A percentile compares a stretch with the other conserved stretches of the same genome.
These are phyloP conservation scores for Pterocles burchelli DNA, from an alignment of 2,113 vertebrate genomes.

Conservation along the genomic window DNA sequence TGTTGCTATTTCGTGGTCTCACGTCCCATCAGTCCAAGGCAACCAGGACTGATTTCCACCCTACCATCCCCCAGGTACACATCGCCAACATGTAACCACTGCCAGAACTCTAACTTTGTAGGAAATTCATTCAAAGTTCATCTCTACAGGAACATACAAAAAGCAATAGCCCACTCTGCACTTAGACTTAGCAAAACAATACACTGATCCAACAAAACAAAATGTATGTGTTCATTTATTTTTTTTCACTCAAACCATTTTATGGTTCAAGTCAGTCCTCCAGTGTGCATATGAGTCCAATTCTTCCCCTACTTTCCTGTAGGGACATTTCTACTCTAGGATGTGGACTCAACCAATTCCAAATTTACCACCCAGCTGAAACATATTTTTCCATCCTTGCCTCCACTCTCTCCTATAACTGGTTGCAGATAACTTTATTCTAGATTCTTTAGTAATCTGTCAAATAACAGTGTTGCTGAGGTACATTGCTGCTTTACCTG, in stretches of 20 bases:
- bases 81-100: not conserved
- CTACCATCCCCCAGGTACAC: not conserved
- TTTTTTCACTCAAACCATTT: not conserved
- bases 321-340: not conserved
- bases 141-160: not conserved
- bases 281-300: not conserved
- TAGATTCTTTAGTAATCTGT: not conserved
- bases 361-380: not conserved
- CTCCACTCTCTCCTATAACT: not conserved
- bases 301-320: not conserved
- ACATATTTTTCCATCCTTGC: not conserved
- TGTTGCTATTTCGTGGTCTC: not conserved
- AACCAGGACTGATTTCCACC: not conserved
- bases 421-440: not conserved
- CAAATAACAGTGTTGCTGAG: not conserved
- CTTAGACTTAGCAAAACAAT: not conserved
- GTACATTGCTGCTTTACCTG: not conserved
- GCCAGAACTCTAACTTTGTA: not conserved
- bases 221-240: not conserved
- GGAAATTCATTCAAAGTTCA: not conserved
- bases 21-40: not conserved
- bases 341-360: not conserved
- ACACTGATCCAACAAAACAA: not conserved
- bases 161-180: not conserved
- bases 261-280: not conserved